These are phyloP conservation scores for Denticeps clupeoides DNA, from an alignment of 2,797 vertebrate species.

Conservation along the genomic window DNA sequence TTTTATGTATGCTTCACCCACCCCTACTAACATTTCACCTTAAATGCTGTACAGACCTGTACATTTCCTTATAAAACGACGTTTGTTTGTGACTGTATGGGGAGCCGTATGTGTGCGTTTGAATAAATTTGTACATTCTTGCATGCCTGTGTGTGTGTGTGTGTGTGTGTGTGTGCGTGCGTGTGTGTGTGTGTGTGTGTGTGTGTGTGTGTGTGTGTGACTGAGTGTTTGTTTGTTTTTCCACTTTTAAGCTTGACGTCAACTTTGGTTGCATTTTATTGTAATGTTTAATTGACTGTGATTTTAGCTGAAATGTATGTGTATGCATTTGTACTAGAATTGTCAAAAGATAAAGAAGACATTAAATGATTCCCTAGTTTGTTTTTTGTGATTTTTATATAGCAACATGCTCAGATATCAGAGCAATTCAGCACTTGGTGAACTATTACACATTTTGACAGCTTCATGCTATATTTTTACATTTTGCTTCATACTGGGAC, in stretches of 20 bases:
- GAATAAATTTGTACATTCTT: conserved; percentile 28
- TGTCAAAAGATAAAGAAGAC: conserved; percentile 48
- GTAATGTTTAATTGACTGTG: conserved; percentile 58
- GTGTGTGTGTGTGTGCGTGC: conserved; percentile 31
- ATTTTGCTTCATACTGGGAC: too few relatives aligned
- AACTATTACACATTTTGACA: too few relatives aligned
- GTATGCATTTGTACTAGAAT: conserved; percentile 63
- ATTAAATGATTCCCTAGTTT: conserved; percentile 58
- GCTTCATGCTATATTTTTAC: too few relatives aligned
- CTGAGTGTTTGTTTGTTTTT: not conserved
- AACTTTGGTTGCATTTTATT: conserved; percentile 39
- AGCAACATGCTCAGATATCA: too few relatives aligned
- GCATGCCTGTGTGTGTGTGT: conserved; percentile 17
- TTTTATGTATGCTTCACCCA: conserved; percentile 39
- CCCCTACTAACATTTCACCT: conserved; percentile 14
- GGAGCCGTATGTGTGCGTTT: conserved; percentile 24
- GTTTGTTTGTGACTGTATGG: conserved; percentile 25
- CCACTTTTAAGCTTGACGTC: conserved; percentile 40
- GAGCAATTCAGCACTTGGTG: too few relatives aligned
- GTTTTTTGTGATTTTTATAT: too few relatives aligned
- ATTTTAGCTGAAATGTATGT: conserved; percentile 60
- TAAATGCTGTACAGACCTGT: conserved; percentile 42
- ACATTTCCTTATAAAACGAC: conserved; percentile 8
- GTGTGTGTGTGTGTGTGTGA: conserved; percentile 18
- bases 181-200: conserved; percentile 37